These are phyloP conservation scores for Butorides virescens DNA, from an alignment of 2,113 vertebrate genomes.

Conservation along the genomic window DNA sequence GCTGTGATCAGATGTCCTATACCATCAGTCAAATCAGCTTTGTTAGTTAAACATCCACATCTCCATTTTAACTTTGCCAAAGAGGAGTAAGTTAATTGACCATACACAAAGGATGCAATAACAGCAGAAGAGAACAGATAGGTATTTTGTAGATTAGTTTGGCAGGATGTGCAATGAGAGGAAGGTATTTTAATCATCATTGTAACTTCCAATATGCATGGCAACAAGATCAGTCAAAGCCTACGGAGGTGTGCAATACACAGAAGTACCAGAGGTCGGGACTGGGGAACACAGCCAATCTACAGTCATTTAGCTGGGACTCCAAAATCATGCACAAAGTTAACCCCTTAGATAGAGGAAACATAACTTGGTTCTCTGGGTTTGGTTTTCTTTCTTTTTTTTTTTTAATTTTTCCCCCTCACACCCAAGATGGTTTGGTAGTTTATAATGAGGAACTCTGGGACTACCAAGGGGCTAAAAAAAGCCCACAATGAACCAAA, in stretches of 20 bases:
- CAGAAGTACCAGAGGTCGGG: not conserved
- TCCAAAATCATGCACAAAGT: constrained; percentile 10
- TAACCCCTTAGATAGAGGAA: not conserved
- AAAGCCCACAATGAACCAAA: not conserved
- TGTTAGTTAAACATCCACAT: constrained; percentile 76
- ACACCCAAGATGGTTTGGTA: not conserved
- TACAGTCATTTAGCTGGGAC: not conserved
- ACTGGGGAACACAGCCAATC: not conserved
- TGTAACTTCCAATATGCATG: constrained; percentile 65
- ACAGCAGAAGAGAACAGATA: constrained; percentile 70
- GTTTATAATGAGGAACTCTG: not conserved
- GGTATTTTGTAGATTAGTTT: constrained; percentile 68
- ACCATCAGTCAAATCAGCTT: constrained; percentile 81
- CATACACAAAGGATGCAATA: constrained; percentile 69
- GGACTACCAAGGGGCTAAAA: not conserved
- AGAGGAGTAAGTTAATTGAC: constrained; percentile 74
- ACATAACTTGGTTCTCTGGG: not conserved
- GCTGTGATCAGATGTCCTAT: constrained; percentile 72
- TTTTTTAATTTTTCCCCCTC: too few relatives aligned
- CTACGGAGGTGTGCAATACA: not conserved
- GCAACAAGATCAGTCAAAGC: constrained; percentile 54
- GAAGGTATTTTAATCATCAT: constrained; percentile 64
- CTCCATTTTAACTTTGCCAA: constrained; percentile 76
- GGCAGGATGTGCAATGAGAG: constrained; percentile 64
- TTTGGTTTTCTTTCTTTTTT: not conserved